These are phyloP conservation scores for Malurus leucopterus DNA, from an alignment of 2,797 vertebrate species.

Conservation along the genomic window DNA sequence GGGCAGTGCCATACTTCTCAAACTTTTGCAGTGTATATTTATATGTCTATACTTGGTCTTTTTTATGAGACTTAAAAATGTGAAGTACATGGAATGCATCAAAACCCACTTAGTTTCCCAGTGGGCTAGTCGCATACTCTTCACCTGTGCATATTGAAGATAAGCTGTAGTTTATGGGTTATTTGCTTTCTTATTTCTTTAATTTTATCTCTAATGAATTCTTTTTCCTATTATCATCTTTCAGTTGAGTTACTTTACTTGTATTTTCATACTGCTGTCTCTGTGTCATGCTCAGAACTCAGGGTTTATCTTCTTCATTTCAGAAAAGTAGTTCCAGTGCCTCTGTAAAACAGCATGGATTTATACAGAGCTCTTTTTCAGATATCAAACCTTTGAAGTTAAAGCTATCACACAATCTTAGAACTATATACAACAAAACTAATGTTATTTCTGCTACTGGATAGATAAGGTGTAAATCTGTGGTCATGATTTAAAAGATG, in stretches of 20 bases:
- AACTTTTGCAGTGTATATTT: neutral
- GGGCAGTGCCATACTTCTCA: neutral
- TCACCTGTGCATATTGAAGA: neutral
- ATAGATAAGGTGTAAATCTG: neutral
- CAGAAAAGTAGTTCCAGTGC: neutral
- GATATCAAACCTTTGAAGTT: neutral
- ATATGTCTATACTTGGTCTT: neutral
- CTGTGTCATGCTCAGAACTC: neutral
- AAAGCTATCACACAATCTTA: neutral
- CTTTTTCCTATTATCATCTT: neutral
- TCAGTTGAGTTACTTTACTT: neutral
- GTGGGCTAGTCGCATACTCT: neutral
- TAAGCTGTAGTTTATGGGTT: neutral
- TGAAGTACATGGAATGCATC: neutral
- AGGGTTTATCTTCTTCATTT: neutral
- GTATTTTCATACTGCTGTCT: neutral
- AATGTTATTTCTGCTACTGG: neutral
- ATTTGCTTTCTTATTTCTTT: neutral
- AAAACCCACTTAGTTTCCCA: neutral
- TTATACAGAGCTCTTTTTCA: neutral
- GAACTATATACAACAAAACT: neutral
- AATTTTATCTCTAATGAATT: neutral
- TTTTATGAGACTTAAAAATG: neutral
- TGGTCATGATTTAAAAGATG: neutral
- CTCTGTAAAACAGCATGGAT: neutral